A percentile compares a stretch with the other conserved stretches of the same genome.
phyloP scores from a whole-genome alignment of 2,888 invertebrate genomes.

The Esperia sulphurella region DNA sequence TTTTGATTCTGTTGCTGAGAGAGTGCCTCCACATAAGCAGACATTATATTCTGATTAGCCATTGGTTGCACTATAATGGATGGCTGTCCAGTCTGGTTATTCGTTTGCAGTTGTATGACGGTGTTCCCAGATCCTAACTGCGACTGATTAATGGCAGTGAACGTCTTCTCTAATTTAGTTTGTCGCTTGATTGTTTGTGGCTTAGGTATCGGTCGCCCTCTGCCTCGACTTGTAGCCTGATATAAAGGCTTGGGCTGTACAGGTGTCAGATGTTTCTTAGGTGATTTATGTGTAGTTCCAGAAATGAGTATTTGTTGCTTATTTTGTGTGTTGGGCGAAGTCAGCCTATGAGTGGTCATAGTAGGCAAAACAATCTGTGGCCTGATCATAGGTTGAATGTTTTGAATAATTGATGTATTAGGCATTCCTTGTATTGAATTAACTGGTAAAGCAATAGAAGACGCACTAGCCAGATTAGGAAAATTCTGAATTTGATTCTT shows the following conservation, averaged over 20 bases:
- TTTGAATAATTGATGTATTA: constrained; percentile 66
- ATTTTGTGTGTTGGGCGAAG: constrained; percentile 62
- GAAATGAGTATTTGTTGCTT: constrained; percentile 71
- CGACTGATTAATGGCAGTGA: constrained; percentile 67
- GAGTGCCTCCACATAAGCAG: constrained; percentile 83
- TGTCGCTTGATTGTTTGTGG: constrained; percentile 69
- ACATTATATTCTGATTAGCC: constrained; percentile 79
- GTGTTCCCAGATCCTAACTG: constrained; percentile 68
- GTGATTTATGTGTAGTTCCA: constrained; percentile 63
- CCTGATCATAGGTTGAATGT: constrained; percentile 74
- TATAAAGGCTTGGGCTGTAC: constrained; percentile 75
- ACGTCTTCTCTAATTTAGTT: constrained; percentile 71
- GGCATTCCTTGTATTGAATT: constrained; percentile 73
- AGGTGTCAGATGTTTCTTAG: constrained; percentile 66
- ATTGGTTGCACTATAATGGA: constrained; percentile 85
- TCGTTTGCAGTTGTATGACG: constrained; percentile 79
- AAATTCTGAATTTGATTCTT: constrained; percentile 69
- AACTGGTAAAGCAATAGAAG: constrained; percentile 70
- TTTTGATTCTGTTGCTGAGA: constrained; percentile 85
- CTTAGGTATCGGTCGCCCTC: constrained; percentile 70
- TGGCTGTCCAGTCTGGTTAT: constrained; percentile 77
- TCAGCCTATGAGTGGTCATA: constrained; percentile 65
- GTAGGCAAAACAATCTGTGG: constrained; percentile 68
- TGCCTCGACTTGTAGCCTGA: constrained; percentile 61
- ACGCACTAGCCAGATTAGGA: constrained; percentile 71